These are phyloP conservation scores for Apodemia duryi DNA, from an alignment of 2,888 invertebrate genomes.

Conservation along the genomic window DNA sequence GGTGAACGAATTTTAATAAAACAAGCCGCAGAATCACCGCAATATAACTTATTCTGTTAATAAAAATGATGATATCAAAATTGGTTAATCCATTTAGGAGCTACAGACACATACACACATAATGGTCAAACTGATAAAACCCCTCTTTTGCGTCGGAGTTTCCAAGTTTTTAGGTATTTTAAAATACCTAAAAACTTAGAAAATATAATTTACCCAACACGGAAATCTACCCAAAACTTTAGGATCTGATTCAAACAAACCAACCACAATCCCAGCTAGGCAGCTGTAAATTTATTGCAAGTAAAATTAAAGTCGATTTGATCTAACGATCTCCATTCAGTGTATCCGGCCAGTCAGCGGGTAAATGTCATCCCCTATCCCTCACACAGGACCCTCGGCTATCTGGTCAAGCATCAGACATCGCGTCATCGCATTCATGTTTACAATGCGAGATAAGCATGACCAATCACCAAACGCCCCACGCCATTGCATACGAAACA, in stretches of 20 bases:
- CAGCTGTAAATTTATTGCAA: neutral
- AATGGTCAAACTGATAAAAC: no score
- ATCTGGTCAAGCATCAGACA: slow-evolving; percentile 33
- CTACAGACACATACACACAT: no score
- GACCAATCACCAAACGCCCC: slow-evolving; percentile 32
- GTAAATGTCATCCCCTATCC: slow-evolving; percentile 17
- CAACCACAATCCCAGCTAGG: neutral
- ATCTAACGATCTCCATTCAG: slow-evolving; percentile 4
- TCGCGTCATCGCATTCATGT: slow-evolving; percentile 36
- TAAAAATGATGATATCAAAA: no score
- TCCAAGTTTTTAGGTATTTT: no score
- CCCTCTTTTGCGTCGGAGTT: no score
- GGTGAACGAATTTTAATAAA: no score
- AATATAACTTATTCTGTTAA: no score
- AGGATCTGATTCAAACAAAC: neutral
- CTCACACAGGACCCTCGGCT: slow-evolving; percentile 23
- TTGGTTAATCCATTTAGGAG: no score
- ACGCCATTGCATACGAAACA: slow-evolving; percentile 4
- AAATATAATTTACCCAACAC: no score
- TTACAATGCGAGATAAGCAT: slow-evolving; percentile 39
- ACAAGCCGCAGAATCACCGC: no score
- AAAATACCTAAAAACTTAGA: no score
- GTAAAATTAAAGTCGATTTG: neutral
- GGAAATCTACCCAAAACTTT: no score
- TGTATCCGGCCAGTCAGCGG: slow-evolving; percentile 16